These are phyloP conservation scores for Pachypsylla venusta DNA, from an alignment of 1,140 invertebrate species.

Conservation along the genomic window DNA sequence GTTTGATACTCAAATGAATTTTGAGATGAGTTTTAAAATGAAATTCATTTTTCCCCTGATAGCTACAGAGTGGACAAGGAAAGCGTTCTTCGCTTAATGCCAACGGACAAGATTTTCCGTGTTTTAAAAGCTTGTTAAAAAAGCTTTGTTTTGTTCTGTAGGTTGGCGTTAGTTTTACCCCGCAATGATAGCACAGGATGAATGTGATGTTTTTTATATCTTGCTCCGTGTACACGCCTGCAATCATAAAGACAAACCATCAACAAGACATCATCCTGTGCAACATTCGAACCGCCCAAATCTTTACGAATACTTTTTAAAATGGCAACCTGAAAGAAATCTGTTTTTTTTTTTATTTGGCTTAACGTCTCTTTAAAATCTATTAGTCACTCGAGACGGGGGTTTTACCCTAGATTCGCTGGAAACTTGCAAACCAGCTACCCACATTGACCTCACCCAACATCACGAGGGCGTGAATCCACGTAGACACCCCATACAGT, in stretches of 20 bases:
- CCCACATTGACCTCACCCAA: too few relatives aligned
- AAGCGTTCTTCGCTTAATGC: not conserved
- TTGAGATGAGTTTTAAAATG: not conserved
- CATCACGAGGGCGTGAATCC: too few relatives aligned
- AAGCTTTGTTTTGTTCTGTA: not conserved
- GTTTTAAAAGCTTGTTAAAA: not conserved
- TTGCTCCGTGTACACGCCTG: not conserved
- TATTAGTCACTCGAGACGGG: too few relatives aligned
- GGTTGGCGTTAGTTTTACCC: not conserved
- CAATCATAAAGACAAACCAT: not conserved
- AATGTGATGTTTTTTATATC: not conserved
- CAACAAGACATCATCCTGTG: too few relatives aligned
- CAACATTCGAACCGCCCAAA: too few relatives aligned
- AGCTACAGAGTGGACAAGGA: not conserved
- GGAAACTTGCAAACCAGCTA: too few relatives aligned
- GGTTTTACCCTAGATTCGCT: too few relatives aligned
- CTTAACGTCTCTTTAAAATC: too few relatives aligned
- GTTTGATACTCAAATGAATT: not conserved
- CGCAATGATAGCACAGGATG: constrained; percentile 1
- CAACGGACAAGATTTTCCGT: not conserved
- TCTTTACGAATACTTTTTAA: too few relatives aligned
- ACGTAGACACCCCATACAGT: too few relatives aligned
- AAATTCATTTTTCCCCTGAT: not conserved
- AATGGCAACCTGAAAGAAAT: too few relatives aligned
- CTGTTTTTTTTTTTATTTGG: too few relatives aligned